Base-by-base conservation (phyloP, 2,888 invertebrate genomes). In the Cosmopolites sordidus region DNA sequence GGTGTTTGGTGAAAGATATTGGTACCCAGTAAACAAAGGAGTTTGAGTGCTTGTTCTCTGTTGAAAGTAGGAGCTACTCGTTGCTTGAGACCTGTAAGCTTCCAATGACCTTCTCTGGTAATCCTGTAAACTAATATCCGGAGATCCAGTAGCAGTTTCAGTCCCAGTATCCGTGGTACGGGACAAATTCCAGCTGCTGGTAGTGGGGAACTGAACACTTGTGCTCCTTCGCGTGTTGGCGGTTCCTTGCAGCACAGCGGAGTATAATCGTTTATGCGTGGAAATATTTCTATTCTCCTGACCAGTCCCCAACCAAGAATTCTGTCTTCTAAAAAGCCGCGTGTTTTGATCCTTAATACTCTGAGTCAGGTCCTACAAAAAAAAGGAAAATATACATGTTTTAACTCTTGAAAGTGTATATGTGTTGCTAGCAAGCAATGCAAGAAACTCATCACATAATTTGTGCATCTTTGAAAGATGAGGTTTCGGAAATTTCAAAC, bases 221-320 rank as follows among this genome's bases (percentile, higher is more conserved):
- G 43, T 14, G 44, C 3, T 15, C 14, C 33, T 6, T 2, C 22
- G 22, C 12, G 48, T 14, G 41, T 11, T 39, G 48, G 1, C 14
- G 8, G 37, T 22, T n/a, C 73, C 73, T 62, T 73, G 74, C 4
- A 74, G 63, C 2, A 74, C 74, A 16, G 71, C 73, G 3, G 74
- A 73, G 54, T 74, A 74, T 2, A 72, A 54, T 50, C 72, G 60
- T 41, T 66, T 51, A 60, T 37, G 50, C 44, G 49, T 58, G 5
- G 46, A 39, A 8, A 48, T 6, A 14, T 49, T 49, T 6, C 18
- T 58, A 17, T 46, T 51, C 37, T 48, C 27, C n/a, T 48, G 51
- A 14, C 16, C 16, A 43, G 38, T 15, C 9, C 11, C 33, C 33
- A 33, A 16, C 15, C 17, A 40, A 3, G 40, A 40, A 40, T 22